phyloP scores from a whole-genome alignment of 2,797 vertebrate species.

The Lagorchestes hirsutus region DNA sequence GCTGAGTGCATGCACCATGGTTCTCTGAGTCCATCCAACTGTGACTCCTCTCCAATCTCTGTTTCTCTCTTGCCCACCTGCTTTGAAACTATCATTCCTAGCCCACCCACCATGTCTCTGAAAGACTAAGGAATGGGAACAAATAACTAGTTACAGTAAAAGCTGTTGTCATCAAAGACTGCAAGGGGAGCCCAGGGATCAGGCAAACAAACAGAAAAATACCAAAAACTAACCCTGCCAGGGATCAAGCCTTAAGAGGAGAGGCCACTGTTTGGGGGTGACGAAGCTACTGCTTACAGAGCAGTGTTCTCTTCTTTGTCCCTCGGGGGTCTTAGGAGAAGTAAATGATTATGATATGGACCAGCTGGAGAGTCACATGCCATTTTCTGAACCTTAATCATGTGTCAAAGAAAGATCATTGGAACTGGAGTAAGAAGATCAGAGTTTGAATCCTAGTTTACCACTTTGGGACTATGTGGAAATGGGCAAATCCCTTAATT shows the following conservation, averaged over 20 bases:
- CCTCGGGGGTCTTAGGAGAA: neutral
- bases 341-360: neutral
- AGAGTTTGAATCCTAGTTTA: neutral
- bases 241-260: neutral
- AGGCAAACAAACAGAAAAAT: conserved; percentile 6
- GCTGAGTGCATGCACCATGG: neutral
- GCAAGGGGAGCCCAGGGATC: neutral
- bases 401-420: neutral
- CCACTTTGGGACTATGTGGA: neutral
- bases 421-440: neutral
- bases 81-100: neutral
- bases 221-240: neutral
- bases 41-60: neutral
- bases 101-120: neutral
- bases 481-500: neutral
- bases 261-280: neutral
- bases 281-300: neutral
- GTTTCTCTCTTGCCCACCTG: neutral
- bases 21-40: neutral
- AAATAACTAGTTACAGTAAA: neutral
- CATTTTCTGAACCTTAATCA: neutral
- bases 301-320: neutral
- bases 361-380: neutral
- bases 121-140: neutral
- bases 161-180: conserved; percentile 9